These are phyloP conservation scores for Hemitrygon akajei DNA, from an alignment of 2,797 vertebrate genomes.

Conservation along the genomic window DNA sequence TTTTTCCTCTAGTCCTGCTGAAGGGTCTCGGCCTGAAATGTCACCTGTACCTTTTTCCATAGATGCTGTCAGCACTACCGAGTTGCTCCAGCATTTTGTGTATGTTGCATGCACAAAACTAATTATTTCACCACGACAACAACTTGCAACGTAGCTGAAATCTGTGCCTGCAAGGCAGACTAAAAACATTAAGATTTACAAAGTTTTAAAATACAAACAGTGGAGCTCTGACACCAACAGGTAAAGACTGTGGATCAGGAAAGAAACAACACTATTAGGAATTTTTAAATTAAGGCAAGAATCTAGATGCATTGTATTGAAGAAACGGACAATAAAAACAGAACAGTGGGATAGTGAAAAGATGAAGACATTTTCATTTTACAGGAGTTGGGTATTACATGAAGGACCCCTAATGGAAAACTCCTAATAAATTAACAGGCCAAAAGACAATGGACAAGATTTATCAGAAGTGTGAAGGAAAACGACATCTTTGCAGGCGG, in stretches of 20 bases:
- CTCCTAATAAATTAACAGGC: not conserved
- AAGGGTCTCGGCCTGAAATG: no score
- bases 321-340: not conserved
- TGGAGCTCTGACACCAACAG: not conserved
- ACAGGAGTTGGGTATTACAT: not conserved
- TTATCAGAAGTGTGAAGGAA: not conserved
- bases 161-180: not conserved
- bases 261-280: not conserved
- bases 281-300: not conserved
- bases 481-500: no score
- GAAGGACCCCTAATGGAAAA: not conserved
- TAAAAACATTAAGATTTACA: not conserved
- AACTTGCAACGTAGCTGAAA: not conserved
- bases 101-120: not conserved
- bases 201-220: no score
- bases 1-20: no score
- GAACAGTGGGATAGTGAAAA: not conserved
- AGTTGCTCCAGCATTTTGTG: no score
- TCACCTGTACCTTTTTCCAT: no score
- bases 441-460: not conserved
- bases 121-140: not conserved
- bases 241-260: no score
- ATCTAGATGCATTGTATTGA: not conserved
- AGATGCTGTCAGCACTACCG: no score
- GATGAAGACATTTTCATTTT: not conserved